Base-by-base conservation (phyloP, 2,888 invertebrate genomes). In the Andrena minutula region DNA sequence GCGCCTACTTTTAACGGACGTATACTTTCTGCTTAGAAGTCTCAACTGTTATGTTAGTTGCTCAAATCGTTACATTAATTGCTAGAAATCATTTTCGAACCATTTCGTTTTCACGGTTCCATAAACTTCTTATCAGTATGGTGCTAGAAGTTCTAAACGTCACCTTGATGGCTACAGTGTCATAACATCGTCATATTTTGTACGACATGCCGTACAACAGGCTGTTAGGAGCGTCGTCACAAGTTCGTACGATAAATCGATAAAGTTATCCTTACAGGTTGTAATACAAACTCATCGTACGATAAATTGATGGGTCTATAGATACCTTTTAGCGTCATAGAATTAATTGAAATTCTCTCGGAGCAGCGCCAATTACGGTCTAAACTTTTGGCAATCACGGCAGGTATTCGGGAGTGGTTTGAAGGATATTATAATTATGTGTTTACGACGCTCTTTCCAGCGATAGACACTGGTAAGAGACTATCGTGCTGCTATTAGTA, bases 241-340 rank as follows among this genome's bases (percentile, higher is more conserved):
- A 75, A 69, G 61, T 75, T 75, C 28, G 35, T 23, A 69, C 61
- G 68, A 68, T 68, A 51, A 75, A 75, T 75, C 75, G 75, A 75
- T 75, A 61, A 75, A 75, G 66, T 68, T 74, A 66, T 68, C 60
- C 75, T 10, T 68, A 68, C 68, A 69, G 51, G 51, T 75, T 60
- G 75, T 75, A 61, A 28, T 69, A 61, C 68, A 68, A 61, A 75
- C 68, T 68, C 68, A 51, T 53, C 60, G 49, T 28, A 41, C 35
- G 68, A 61, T 51, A 68, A 47, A 65, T 66, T 66, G 58, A 74
- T 74, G 49, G 66, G 26, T 60, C 20, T 60, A 66, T 60, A 16
- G 30, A 58, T 41, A 56, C 35, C 75, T 66, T 68, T 51, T 16
- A 26, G 30, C 49, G 23, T 56, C 16, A n/a, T 6, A 35, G 69